Evolutionary conservation across 2,113 vertebrate species (phyloP), one percentile per base, ranked within the genome.

Genomic region (Chauna torquata): DNA sequence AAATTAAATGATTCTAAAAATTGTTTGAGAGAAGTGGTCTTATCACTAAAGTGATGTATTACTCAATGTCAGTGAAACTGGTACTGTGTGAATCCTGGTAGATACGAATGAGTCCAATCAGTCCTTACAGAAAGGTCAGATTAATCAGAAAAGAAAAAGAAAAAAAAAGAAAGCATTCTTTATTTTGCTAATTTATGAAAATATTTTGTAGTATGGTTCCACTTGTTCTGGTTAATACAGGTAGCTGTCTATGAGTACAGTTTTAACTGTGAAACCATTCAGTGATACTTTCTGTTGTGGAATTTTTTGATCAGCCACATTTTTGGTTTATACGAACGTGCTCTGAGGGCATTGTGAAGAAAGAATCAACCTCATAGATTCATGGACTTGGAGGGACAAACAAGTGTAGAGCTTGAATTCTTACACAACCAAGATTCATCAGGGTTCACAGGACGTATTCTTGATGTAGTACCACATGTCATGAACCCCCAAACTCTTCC

Each of bases 401-500:
- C 13, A 42, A n/a, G 15, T n/a, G 16, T 34, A 30, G 24, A 62
- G 7, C 19, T 30, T 40, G 27, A 72, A 72, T 36, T 50, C 42
- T 71, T 84, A 38, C 24, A 38, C 17, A 82, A 23, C 2, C 40
- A 15, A 66, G 20, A 38, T 72, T 76, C 15, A 42, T 42, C 7
- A 40, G n/a, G 4, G 4, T 57, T 32, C 8, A 14, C 28, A 69
- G 38, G 32, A 3, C 4, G 40, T 15, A 27, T 3, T 30, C 3
- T 12, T 12, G 38, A 3, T 1, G 0, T 44, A 91, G 65, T 38
- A 30, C 3, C 22, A 59, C 7, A 16, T 14, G 9, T 6, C 7
- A 22, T 27, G 16, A 32, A 49, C 13, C 3, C 11, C 8, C n/a
- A 86, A 81, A 58, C 1, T 3, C 3, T 68, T 94, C 38, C 28